Base-by-base conservation (phyloP, 1,140 invertebrate genomes). In the Holcopasites calliopsidis region DNA sequence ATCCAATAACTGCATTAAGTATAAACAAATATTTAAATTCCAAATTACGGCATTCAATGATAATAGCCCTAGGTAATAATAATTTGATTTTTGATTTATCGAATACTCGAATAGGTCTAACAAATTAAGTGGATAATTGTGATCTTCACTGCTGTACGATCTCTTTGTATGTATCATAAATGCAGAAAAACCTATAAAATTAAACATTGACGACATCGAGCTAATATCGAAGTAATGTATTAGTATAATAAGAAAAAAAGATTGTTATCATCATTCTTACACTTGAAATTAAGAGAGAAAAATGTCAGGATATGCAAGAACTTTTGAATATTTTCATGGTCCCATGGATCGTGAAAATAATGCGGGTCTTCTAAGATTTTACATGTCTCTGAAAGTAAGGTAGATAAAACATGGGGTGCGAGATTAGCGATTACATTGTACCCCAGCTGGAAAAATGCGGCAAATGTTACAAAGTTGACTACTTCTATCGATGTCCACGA, bases 201-300 rank as follows among this genome's bases (percentile, higher is more conserved):
- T 66, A 40, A 57, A 47, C 42, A 13, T 55, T n/a, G 47, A 38
- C 38, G 58, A 47, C 23, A 76, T 50, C 44, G 23, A 42, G 61
- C 21, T 50, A 47, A 52, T 73, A 76, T n/a, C 21, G 40, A 40
- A 55, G 26, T 40, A 7, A 42, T 47, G 7, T 35, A 8, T 0
- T n/a, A 11, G 38, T 1, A 40, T 47, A 23, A 23, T 50, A 21
- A 38, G 23, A 50, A 8, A 8, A 35, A 57, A 57, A 0, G 18
- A 50, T 28, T 57, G 44, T 60, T 47, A 52, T 66, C 23, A 57
- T 72, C 76, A 54, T 73, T 62, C 70, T 82, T 83, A 91, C 91
- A 92, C 81, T 88, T 86, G 10, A 89, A 90, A 70, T 90, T 92
- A 1, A 91, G 77, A 13, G 90, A 89, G 68, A 92, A 88, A 1